Evolutionary conservation across 2,797 vertebrate genomes (phyloP), one percentile per base, ranked within the genome.

Genomic region (Gymnothorax javanicus): DNA sequence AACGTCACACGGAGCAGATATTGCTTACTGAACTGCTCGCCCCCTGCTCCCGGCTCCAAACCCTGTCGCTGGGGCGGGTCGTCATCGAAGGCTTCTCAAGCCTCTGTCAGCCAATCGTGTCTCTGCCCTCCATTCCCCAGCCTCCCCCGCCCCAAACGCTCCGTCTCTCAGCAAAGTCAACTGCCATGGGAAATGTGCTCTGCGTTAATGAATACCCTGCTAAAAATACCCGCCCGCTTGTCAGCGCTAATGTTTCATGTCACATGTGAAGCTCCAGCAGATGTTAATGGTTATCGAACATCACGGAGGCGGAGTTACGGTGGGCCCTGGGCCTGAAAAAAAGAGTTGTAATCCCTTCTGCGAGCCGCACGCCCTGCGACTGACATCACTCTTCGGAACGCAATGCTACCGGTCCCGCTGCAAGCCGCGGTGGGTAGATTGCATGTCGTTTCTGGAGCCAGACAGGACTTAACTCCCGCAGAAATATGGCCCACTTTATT

Each of bases 161-260:
- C 62, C 60, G 90, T 91, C 92, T 92, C 93, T 94, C 90, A 75
- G 64, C 67, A 84, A 87, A 83, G 71, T 73, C 67, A 56, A 15
- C 82, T 69, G 62, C 64, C 85, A 92, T 94, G 93, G 94, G 93
- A 94, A 95, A 95, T 93, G 92, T 94, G 94, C 93, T 94, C 92
- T 92, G 90, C 89, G 89, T 94, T 95, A 95, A 96, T 95, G 94
- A 95, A 94, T 91, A 91, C 93, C 91, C 79, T 93, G 94, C 95
- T 95, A 96, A 95, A 95, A 95, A 95, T 95, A 96, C 91, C 91
- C 90, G 90, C 84, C 91, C 89, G 90, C 91, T 93, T 93, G 93
- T 91, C 91, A 92, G 92, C 91, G 90, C 91, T 90, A 90, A 91
- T 93, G 91, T 94, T 94, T 95, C 92, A 90, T 89, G 87, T 88